Evolutionary conservation across 1,140 invertebrate species (phyloP).

Genomic region (Diorhabda sublineata): DNA sequence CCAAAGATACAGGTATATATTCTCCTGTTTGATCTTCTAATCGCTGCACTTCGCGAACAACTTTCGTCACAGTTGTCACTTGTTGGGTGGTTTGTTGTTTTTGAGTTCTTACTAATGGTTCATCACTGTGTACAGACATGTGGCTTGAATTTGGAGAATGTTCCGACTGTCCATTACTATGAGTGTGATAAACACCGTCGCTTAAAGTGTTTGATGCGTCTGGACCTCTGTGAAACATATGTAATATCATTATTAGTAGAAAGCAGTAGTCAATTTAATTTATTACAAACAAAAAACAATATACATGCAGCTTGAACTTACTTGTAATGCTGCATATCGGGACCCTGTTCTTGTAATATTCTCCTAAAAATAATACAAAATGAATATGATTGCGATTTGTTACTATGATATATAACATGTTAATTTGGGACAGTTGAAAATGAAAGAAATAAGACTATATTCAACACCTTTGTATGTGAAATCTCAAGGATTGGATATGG

Average conservation of each 20-base stretch:
- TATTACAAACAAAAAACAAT: conserved; percentile 1
- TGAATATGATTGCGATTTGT: conserved; percentile 26
- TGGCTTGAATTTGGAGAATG: conserved; percentile 51
- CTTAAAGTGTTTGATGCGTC: conserved; percentile 41
- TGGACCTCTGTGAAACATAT: conserved; percentile 34
- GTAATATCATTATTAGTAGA: not conserved
- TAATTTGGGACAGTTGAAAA: no score
- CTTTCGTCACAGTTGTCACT: conserved; percentile 56
- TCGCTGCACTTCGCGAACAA: conserved; percentile 55
- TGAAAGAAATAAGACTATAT: no score
- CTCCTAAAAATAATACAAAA: conserved; percentile 54
- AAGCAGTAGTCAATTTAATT: no score
- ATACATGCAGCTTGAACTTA: conserved; percentile 50
- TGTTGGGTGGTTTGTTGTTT: conserved; percentile 52
- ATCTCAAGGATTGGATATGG: no score
- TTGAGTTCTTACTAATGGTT: conserved; percentile 48
- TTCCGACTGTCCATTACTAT: conserved; percentile 51
- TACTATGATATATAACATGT: no score
- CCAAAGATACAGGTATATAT: conserved; percentile 47
- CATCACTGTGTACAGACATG: conserved; percentile 50
- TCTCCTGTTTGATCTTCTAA: conserved; percentile 54
- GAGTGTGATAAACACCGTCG: conserved; percentile 43
- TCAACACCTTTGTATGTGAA: no score
- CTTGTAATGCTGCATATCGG: conserved; percentile 65
- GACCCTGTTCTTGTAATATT: conserved; percentile 60